phyloP scores from a whole-genome alignment of 2,888 invertebrate genomes.

The Leucophenga maculata region DNA sequence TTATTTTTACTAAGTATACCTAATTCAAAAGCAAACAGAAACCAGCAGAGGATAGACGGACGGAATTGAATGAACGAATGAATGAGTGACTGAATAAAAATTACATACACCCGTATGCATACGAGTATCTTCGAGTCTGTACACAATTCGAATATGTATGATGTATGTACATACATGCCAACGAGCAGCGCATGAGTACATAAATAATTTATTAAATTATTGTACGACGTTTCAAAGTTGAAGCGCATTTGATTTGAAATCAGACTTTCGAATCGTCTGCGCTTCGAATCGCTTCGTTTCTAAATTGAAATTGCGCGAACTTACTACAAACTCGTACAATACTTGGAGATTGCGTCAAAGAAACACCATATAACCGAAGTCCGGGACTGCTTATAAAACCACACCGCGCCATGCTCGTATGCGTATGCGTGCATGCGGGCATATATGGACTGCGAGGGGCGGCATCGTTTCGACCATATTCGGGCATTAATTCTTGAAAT shows the following conservation, averaged over 20 bases:
- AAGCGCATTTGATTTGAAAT: conserved; percentile 16
- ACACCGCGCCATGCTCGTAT: not conserved
- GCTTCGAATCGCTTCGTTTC: not conserved
- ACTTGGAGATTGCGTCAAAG: conserved; percentile 17
- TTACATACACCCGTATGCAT: conserved; percentile 27
- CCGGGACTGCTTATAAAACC: conserved; percentile 6
- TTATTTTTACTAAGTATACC: conserved; percentile 13
- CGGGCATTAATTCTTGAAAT: conserved; percentile 52
- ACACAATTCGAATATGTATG: too few species aligned
- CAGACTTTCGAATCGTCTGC: conserved; percentile 17
- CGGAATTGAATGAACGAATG: not conserved
- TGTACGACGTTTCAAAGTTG: conserved; percentile 1
- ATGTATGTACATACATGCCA: not conserved
- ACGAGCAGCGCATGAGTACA: conserved; percentile 44
- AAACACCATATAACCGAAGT: not conserved
- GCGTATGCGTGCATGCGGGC: not conserved
- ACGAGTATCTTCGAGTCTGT: too few species aligned
- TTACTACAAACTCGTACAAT: conserved; percentile 12
- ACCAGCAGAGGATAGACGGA: not conserved
- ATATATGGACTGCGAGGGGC: not conserved
- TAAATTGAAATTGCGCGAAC: conserved; percentile 18
- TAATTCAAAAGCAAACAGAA: conserved; percentile 13
- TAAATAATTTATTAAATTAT: conserved; percentile 60
- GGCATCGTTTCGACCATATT: conserved; percentile 50
- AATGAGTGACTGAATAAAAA: not conserved